Percentiles rank a stretch among this genome's conserved stretches.
phyloP scores from a whole-genome alignment of 2,113 vertebrate genomes.

The Hypocryptadius cinnamomeus region DNA sequence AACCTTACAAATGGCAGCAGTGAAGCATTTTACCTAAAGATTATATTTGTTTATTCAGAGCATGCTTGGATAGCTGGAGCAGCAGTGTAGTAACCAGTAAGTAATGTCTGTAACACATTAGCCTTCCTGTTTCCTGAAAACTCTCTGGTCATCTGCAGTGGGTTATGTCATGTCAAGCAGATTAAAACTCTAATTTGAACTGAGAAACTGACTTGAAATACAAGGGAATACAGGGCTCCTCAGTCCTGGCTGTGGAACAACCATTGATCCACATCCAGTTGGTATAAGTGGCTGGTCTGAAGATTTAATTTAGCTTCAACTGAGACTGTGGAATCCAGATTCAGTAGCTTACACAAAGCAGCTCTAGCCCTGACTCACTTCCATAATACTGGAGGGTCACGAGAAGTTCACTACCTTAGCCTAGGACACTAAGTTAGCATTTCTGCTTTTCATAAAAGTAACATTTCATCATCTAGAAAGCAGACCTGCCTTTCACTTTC shows the following conservation, averaged over 20 bases:
- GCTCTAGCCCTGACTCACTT: constrained; percentile 51
- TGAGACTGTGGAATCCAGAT: constrained; percentile 35
- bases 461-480: not conserved
- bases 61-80: not conserved
- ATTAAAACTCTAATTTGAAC: not conserved
- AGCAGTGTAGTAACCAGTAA: not conserved
- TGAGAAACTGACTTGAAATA: not conserved
- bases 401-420: constrained; percentile 32
- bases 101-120: not conserved
- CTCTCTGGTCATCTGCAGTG: not conserved
- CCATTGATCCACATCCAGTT: constrained; percentile 36
- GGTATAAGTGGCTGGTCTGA: constrained; percentile 36
- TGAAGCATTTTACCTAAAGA: not conserved
- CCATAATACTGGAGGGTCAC: constrained; percentile 46
- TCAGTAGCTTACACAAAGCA: constrained; percentile 61
- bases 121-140: not conserved
- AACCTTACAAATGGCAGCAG: not conserved
- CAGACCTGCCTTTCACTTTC: not conserved
- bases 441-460: not conserved
- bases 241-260: not conserved
- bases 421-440: not conserved
- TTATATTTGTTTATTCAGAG: not conserved
- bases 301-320: constrained; percentile 50
- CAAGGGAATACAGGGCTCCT: not conserved
- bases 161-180: not conserved